These are phyloP conservation scores for Petrosia ficiformis DNA, from an alignment of 37 sponge, comb jelly and placozoan species.

Conservation along the genomic window DNA sequence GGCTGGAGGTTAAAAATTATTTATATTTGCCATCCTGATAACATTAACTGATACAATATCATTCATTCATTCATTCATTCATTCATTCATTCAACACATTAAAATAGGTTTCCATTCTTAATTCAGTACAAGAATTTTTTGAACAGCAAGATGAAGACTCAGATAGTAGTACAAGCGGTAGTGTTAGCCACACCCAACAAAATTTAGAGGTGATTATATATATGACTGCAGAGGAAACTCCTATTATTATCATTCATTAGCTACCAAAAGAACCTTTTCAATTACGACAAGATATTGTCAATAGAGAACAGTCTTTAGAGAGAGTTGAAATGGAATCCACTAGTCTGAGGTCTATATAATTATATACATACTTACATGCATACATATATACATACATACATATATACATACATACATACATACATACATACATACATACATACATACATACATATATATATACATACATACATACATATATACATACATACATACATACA, in stretches of 20 bases:
- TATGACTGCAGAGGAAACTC: background rate
- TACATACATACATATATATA: no score
- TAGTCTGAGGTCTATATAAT: background rate
- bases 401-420: background rate
- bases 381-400: background rate
- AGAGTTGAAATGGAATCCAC: background rate
- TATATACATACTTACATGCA: background rate
- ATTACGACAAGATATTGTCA: slow-evolving; percentile 39
- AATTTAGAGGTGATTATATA: slow-evolving; percentile 18
- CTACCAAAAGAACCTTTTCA: slow-evolving; percentile 64
- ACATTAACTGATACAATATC: no score
- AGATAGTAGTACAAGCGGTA: slow-evolving; percentile 20
- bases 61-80: no score
- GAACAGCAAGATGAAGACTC: slow-evolving; percentile 34
- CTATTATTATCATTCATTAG: slow-evolving; percentile 6
- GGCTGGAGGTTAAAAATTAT: no score
- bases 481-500: no score
- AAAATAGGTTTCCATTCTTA: no score
- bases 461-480: no score
- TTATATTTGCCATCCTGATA: no score
- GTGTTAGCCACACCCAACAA: slow-evolving; percentile 13
- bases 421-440: background rate
- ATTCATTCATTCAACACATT: no score
- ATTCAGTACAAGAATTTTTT: slow-evolving; percentile 55
- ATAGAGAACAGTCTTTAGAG: background rate